These are phyloP conservation scores for Rugalucina vietnamica DNA, from an alignment of 2,888 invertebrate species.

Conservation along the genomic window DNA sequence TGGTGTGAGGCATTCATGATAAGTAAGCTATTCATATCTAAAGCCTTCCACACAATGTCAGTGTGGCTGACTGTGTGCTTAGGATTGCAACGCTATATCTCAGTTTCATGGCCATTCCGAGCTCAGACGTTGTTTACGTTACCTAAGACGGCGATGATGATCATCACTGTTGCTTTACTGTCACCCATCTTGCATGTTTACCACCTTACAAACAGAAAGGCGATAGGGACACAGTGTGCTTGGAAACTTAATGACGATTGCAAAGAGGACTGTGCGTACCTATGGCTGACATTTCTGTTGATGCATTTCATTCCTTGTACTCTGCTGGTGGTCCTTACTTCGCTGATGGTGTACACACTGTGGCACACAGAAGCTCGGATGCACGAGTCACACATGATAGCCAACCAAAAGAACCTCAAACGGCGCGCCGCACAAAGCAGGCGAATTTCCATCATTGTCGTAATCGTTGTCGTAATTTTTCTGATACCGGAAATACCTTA, in stretches of 20 bases:
- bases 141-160: constrained; percentile 7
- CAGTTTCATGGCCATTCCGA: constrained; percentile 48
- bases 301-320: constrained; percentile 55
- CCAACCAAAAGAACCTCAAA: constrained; percentile 26
- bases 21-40: constrained; percentile 34
- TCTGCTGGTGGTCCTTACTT: constrained; percentile 41
- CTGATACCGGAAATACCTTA: constrained; percentile 58
- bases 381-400: constrained; percentile 35
- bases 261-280: constrained; percentile 26
- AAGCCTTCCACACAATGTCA: constrained; percentile 58
- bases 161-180: constrained; percentile 27
- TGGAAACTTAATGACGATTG: constrained; percentile 36
- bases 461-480: constrained; percentile 47
- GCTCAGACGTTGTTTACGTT: constrained; percentile 32
- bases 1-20: constrained; percentile 46
- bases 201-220: constrained; percentile 29
- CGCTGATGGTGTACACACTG: constrained; percentile 43
- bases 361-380: constrained; percentile 14
- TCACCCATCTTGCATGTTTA: constrained; percentile 44
- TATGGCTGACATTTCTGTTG: constrained; percentile 37
- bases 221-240: constrained; percentile 16
- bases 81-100: constrained; percentile 58
- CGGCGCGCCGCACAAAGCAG: constrained; percentile 29
- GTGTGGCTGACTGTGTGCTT: constrained; percentile 61
- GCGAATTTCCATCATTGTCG: constrained; percentile 52